Evolutionary conservation across 2,888 invertebrate species (phyloP).

Genomic region (Andrena dorsata): DNA sequence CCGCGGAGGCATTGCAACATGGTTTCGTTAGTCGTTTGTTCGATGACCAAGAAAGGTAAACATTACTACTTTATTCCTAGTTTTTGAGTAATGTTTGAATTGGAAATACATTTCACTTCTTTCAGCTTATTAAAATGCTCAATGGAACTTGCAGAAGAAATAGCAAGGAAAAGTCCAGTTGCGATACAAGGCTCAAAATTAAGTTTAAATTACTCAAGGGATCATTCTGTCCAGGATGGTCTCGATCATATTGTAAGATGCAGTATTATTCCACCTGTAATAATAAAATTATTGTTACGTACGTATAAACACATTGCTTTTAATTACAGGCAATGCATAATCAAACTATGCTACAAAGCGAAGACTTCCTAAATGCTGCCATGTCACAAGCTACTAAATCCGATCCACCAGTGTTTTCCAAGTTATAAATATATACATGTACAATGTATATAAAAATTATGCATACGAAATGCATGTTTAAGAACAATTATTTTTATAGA

Average conservation of each 20-base stretch:
- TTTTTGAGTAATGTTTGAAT: not conserved
- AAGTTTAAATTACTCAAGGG: conserved; percentile 93
- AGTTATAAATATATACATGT: conserved; percentile 87
- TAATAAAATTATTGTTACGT: conserved; percentile 47
- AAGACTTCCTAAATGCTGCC: conserved; percentile 93
- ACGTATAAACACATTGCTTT: conserved; percentile 42
- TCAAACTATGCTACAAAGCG: conserved; percentile 95
- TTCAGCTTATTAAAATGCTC: conserved; percentile 90
- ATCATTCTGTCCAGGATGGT: conserved; percentile 94
- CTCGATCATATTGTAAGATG: conserved; percentile 95
- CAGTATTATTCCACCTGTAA: conserved; percentile 76
- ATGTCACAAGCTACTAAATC: conserved; percentile 91
- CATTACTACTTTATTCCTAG: not conserved
- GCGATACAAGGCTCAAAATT: conserved; percentile 97
- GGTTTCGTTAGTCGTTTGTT: conserved; percentile 94
- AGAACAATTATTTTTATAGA: conserved; percentile 23
- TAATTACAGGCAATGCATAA: conserved; percentile 91
- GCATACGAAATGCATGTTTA: conserved; percentile 10
- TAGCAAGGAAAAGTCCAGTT: conserved; percentile 96
- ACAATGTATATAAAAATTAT: conserved; percentile 4
- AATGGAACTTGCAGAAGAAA: conserved; percentile 90
- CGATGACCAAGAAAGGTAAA: conserved; percentile 89
- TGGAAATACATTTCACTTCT: conserved; percentile 71
- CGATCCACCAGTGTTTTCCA: conserved; percentile 91
- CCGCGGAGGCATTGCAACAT: conserved; percentile 92